These are phyloP conservation scores for Leptinotarsa rubiginosa DNA, from an alignment of 2,888 invertebrate species.

Conservation along the genomic window DNA sequence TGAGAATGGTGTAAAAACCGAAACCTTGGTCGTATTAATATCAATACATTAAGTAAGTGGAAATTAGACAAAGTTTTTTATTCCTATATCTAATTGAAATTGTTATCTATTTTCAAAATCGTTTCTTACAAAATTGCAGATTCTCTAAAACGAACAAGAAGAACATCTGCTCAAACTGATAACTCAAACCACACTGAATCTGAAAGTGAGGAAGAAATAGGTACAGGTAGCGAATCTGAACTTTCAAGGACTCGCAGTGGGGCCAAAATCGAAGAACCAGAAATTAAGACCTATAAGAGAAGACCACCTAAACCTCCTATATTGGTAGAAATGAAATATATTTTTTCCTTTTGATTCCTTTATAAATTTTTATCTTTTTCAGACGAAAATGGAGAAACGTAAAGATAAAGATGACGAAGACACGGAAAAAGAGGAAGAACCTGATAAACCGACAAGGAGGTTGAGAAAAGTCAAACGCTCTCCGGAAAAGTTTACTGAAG, in stretches of 20 bases:
- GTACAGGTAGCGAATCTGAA: slow-evolving; percentile 61
- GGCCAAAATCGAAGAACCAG: slow-evolving; percentile 59
- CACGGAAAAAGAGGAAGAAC: slow-evolving; percentile 65
- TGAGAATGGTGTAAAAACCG: too few species aligned
- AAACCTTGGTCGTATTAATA: too few species aligned
- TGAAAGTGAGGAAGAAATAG: slow-evolving; percentile 67
- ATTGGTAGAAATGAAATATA: slow-evolving; percentile 34
- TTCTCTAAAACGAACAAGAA: slow-evolving; percentile 62
- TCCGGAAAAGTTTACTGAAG: slow-evolving; percentile 65
- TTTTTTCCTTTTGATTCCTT: not conserved
- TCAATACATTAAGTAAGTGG: too few species aligned
- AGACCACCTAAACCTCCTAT: slow-evolving; percentile 42
- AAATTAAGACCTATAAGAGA: slow-evolving; percentile 55
- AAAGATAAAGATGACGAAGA: slow-evolving; percentile 66
- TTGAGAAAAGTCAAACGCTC: slow-evolving; percentile 64
- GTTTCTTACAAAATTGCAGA: slow-evolving; percentile 41
- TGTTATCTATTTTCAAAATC: not conserved
- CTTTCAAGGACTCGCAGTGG: slow-evolving; percentile 59
- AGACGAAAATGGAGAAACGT: slow-evolving; percentile 59
- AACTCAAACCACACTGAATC: slow-evolving; percentile 71
- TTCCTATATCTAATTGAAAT: too few species aligned
- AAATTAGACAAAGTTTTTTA: too few species aligned
- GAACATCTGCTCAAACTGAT: slow-evolving; percentile 72
- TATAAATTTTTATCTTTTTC: slow-evolving; percentile 31
- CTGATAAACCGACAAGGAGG: slow-evolving; percentile 48